Base-by-base conservation (phyloP, 2,797 vertebrate genomes). In the Naso thynnoides region DNA sequence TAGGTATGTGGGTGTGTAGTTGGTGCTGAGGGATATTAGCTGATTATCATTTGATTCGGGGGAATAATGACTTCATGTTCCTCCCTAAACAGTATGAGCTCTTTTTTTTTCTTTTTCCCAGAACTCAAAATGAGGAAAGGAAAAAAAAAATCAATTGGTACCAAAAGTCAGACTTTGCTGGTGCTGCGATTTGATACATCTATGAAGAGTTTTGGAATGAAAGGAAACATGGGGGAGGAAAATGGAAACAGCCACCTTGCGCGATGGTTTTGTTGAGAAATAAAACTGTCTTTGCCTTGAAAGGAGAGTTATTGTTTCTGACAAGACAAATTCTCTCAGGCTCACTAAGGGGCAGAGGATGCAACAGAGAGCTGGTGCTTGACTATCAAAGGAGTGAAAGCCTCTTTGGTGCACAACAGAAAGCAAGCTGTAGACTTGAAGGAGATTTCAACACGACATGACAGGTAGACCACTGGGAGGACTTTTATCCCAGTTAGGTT, bases 231-330 rank as follows among this genome's bases (percentile, higher is more conserved):
- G 9, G 48, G 55, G 64, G 62, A 59, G 64, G 78, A 47, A 74
- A 88, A 88, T 88, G 72, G 79, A 90, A 89, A 83, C 82, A 87
- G 85, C 84, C 79, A 66, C 79, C 85, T 82, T 73, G 70, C 79
- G 86, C 77, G 61, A 86, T 72, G 70, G 83, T 65, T 65, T 56
- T 72, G 74, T 64, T 64, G 67, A 63, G 71, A 85, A 90, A 92
- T 87, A 73, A 89, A 89, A 89, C 47, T 64, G 84, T 87, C 81
- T 84, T 60, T 50, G 49, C 53, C 61, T 86, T 83, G 73, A 89
- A 76, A 78, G 33, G 58, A 76, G 89, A 86, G 81, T 86, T 89
- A 91, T 93, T 89, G 79, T 80, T 81, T 90, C 61, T 93, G 90
- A 93, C 89, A 91, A 74, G 85, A 72, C 68, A 76, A 80, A 88